Conservation (phyloP, 37 sponge, comb jelly and placozoan genomes). For the Axinella damicornis region DNA sequence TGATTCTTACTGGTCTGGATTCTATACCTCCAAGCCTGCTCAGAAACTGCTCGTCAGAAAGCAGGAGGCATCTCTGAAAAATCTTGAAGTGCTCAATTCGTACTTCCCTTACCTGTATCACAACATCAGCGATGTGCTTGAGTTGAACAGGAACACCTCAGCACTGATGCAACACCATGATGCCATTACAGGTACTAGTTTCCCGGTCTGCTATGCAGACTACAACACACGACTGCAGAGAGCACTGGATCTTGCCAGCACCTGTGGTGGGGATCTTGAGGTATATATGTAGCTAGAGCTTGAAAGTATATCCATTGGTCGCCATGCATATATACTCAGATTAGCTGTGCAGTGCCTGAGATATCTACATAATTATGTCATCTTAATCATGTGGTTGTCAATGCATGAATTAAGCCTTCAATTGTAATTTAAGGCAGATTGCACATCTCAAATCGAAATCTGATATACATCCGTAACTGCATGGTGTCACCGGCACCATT, state of each 20-base stretch:
- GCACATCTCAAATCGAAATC: no score
- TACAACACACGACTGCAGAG: constrained; percentile 39
- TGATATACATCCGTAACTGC: no score
- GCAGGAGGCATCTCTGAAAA: constrained; percentile 29
- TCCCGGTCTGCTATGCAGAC: constrained; percentile 56
- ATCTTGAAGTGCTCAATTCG: constrained; percentile 2
- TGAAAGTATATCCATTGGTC: constrained; percentile 66
- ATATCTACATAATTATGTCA: no score
- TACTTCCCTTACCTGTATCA: not conserved
- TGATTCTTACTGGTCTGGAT: constrained; percentile 67
- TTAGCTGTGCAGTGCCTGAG: constrained; percentile 53
- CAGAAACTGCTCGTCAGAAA: constrained; percentile 48
- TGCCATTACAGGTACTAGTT: constrained; percentile 68
- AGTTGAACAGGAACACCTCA: constrained; percentile 31
- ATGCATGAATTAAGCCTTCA: no score
- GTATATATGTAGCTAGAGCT: constrained; percentile 22
- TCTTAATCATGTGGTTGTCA: not conserved
- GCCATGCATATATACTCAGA: constrained; percentile 52
- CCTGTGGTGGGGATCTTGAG: constrained; percentile 1
- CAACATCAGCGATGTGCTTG: not conserved
- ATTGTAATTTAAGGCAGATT: no score
- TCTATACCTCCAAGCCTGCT: constrained; percentile 64
- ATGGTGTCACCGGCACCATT: no score
- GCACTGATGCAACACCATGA: constrained; percentile 67
- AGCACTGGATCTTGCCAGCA: constrained; percentile 2